phyloP scores from a whole-genome alignment of 1,140 invertebrate species.

The Yoshiicerus persimilis region DNA sequence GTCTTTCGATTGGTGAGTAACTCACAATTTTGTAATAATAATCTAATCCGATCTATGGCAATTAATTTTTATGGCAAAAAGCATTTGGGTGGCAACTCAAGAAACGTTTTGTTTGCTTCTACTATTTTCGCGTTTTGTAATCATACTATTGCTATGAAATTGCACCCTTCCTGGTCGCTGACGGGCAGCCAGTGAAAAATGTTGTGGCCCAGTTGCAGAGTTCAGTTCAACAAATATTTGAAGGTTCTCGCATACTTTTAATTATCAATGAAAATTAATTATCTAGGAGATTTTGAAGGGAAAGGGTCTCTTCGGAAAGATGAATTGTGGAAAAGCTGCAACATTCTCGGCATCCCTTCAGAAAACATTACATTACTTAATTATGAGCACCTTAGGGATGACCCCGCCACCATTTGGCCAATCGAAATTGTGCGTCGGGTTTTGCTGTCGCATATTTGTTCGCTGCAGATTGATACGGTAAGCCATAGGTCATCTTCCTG shows the following conservation, averaged over 20 bases:
- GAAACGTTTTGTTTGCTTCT: background rate
- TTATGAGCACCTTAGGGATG: constrained; percentile 72
- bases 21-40: background rate
- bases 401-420: constrained; percentile 72
- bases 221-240: too few relatives aligned
- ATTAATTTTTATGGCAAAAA: background rate
- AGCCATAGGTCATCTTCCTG: too few relatives aligned
- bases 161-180: too few relatives aligned
- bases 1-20: constrained; percentile 76
- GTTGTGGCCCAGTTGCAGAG: too few relatives aligned
- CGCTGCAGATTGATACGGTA: constrained; percentile 72
- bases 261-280: background rate
- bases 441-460: constrained; percentile 71
- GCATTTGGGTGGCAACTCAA: background rate
- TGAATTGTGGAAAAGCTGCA: constrained; percentile 78
- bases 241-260: too few relatives aligned
- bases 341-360: constrained; percentile 72
- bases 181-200: too few relatives aligned
- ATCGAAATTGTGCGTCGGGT: constrained; percentile 69
- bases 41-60: background rate
- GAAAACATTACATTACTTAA: constrained; percentile 72
- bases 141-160: background rate
- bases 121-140: too few relatives aligned
- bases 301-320: constrained; percentile 67
- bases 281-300: constrained; percentile 72